Conservation (phyloP, 2,113 vertebrate species). For the Pogonocichla stellata region DNA sequence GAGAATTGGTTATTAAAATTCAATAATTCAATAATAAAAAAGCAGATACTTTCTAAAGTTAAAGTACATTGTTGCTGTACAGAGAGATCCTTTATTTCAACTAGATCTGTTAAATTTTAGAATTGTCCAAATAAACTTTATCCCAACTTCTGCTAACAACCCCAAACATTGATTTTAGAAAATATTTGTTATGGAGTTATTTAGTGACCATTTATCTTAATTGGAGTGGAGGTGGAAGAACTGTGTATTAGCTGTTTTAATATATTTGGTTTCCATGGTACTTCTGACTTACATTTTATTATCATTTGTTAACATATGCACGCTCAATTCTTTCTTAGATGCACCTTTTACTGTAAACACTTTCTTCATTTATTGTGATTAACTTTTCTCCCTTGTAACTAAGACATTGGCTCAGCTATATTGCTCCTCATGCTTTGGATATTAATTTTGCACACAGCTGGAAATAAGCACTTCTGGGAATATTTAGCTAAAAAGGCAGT, state of each 20-base stretch:
- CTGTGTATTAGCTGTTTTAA: background rate
- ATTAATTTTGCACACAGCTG: background rate
- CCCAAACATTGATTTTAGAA: background rate
- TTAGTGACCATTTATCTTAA: background rate
- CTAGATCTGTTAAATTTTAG: background rate
- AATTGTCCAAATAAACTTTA: background rate
- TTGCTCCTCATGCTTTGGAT: background rate
- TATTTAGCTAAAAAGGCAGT: background rate
- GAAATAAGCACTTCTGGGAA: background rate
- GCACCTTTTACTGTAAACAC: background rate
- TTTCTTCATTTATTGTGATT: background rate
- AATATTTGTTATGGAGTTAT: background rate
- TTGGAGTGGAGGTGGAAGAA: background rate
- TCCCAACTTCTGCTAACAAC: background rate
- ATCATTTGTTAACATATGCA: background rate
- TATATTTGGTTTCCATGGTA: background rate
- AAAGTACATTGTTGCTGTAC: background rate
- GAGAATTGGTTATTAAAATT: background rate
- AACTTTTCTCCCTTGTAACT: background rate
- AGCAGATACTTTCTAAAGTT: background rate
- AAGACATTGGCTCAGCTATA: background rate
- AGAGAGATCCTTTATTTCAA: background rate
- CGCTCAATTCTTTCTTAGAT: background rate
- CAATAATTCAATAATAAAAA: background rate
- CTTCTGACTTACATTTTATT: background rate